Conservation (phyloP, 2,113 vertebrate species). For the Pangasianodon hypophthalmus region DNA sequence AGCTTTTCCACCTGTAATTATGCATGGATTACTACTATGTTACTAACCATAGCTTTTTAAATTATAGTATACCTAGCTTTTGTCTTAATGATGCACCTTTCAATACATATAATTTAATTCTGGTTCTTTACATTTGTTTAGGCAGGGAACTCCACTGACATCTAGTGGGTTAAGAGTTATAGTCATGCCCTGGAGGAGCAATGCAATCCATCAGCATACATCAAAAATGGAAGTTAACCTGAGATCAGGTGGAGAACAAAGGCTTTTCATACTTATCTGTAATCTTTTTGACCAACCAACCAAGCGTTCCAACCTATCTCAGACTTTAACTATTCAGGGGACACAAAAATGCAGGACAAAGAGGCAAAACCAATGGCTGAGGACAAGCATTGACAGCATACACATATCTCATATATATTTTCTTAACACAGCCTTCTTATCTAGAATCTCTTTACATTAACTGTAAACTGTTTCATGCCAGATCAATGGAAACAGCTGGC, state of each 20-base stretch:
- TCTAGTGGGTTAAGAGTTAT: not conserved
- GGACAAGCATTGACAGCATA: not conserved
- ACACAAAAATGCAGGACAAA: not conserved
- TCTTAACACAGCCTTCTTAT: not conserved
- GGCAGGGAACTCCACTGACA: not conserved
- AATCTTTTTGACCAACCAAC: not conserved
- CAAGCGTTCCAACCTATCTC: not conserved
- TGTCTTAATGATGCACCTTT: not conserved
- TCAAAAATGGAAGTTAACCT: not conserved
- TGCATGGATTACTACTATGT: not conserved
- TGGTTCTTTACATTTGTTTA: not conserved
- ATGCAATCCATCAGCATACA: no score
- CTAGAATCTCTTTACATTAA: no score
- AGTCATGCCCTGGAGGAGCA: not conserved
- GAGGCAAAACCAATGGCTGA: not conserved
- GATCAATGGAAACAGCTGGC: no score
- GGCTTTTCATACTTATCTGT: not conserved
- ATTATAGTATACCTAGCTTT: not conserved
- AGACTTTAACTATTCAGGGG: not conserved
- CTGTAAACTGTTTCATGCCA: no score
- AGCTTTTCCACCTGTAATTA: not conserved
- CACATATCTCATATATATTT: not conserved
- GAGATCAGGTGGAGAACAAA: not conserved
- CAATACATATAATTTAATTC: not conserved
- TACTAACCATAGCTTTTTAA: not conserved